phyloP scores from a whole-genome alignment of 2,888 invertebrate genomes.

The Ectobius pallidus region DNA sequence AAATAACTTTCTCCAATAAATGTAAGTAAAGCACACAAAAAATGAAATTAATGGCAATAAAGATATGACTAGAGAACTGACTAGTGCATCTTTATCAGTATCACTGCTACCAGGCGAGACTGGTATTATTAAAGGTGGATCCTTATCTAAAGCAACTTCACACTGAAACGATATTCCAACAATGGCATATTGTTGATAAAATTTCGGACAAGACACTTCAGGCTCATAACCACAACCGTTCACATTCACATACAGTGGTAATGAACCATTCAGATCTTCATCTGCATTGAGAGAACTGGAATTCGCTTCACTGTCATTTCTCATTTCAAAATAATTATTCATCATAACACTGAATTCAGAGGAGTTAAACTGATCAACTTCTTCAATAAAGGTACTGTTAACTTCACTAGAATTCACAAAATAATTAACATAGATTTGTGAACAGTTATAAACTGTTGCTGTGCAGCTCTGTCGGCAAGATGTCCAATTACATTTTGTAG shows the following conservation, averaged over 20 bases:
- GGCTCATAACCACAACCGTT: conserved; percentile 44
- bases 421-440: conserved; percentile 48
- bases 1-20: conserved; percentile 35
- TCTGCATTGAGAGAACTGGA: not conserved
- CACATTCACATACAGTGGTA: conserved; percentile 42
- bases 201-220: conserved; percentile 41
- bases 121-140: conserved; percentile 40
- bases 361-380: no score
- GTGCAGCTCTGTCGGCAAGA: conserved; percentile 51
- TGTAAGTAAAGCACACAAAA: conserved; percentile 32
- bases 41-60: conserved; percentile 40
- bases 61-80: conserved; percentile 32
- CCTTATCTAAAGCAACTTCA: conserved; percentile 35
- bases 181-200: conserved; percentile 40
- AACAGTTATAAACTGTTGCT: conserved; percentile 48
- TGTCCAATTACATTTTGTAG: conserved; percentile 50
- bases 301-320: not conserved
- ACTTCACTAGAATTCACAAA: conserved; percentile 3
- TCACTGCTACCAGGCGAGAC: conserved; percentile 28
- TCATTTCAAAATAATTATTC: not conserved
- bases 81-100: conserved; percentile 25
- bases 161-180: conserved; percentile 41
- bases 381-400: not conserved
- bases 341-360: no score
- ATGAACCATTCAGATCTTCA: not conserved